A percentile compares a stretch with the other conserved stretches of the same genome.
phyloP scores from a whole-genome alignment of 1,140 invertebrate species.

The Drosophila punjabiensis region DNA sequence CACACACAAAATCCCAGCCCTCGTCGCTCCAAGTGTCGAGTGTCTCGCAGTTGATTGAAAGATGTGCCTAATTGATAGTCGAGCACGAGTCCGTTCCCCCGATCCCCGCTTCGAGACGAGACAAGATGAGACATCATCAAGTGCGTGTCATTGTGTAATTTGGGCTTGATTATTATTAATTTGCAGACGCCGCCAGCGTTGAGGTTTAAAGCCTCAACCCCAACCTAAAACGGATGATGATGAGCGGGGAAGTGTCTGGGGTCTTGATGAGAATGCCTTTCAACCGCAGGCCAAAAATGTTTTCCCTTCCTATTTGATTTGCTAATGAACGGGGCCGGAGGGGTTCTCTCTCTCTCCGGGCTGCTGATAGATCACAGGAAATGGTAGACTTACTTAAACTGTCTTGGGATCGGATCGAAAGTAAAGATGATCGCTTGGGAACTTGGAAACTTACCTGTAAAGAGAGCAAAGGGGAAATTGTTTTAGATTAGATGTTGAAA shows the following conservation, averaged over 20 bases:
- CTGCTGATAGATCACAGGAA: constrained; percentile 62
- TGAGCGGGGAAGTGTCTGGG: constrained; percentile 46
- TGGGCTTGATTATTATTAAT: constrained; percentile 81
- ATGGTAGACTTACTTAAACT: constrained; percentile 64
- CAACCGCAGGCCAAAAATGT: constrained; percentile 57
- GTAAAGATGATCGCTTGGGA: background rate
- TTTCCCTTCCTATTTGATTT: constrained; percentile 72
- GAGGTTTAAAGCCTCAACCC: constrained; percentile 27
- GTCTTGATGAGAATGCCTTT: constrained; percentile 27
- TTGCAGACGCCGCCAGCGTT: constrained; percentile 67
- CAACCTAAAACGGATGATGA: constrained; percentile 21
- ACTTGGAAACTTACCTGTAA: constrained; percentile 77
- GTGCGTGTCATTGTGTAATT: constrained; percentile 83
- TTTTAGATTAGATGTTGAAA: constrained; percentile 58
- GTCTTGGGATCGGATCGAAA: constrained; percentile 8
- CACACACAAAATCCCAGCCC: constrained; percentile 43
- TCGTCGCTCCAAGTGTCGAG: constrained; percentile 22
- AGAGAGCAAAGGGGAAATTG: constrained; percentile 57
- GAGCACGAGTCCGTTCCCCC: constrained; percentile 58
- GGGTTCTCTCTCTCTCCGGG: background rate
- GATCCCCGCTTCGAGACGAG: constrained; percentile 7
- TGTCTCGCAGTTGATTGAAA: constrained; percentile 71
- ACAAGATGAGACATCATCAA: constrained; percentile 58
- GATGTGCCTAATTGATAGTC: constrained; percentile 82
- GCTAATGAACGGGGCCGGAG: constrained; percentile 55